These are phyloP conservation scores for Myotis brandtii DNA, from an alignment of 2,113 vertebrate species.

Conservation along the genomic window DNA sequence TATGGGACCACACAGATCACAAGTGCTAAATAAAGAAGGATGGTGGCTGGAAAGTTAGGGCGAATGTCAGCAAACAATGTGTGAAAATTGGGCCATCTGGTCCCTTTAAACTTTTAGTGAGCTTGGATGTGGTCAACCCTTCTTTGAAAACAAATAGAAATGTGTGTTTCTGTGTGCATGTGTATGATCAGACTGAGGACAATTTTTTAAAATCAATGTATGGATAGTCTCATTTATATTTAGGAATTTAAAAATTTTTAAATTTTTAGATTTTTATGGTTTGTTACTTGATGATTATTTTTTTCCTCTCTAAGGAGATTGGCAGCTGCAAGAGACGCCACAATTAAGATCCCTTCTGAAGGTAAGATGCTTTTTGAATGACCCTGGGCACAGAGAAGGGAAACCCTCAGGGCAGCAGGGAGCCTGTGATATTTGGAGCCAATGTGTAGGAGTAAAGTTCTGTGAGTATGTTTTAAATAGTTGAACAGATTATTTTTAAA, in stretches of 20 bases:
- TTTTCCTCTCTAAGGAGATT: background rate
- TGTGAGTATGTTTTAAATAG: background rate
- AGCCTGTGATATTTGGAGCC: background rate
- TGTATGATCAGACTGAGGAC: background rate
- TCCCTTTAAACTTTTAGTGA: background rate
- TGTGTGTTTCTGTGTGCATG: background rate
- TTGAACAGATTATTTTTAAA: background rate
- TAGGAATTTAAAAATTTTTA: background rate
- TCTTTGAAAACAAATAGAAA: background rate
- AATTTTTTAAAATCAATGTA: background rate
- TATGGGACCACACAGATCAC: background rate
- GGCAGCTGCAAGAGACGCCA: background rate
- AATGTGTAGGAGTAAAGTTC: background rate
- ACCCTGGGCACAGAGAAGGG: background rate
- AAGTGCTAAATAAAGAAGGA: background rate
- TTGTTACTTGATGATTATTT: background rate
- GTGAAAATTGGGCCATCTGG: background rate
- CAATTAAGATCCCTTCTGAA: background rate
- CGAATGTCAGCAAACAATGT: background rate
- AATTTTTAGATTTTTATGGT: background rate
- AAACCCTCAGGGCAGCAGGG: background rate
- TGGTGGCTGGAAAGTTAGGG: background rate
- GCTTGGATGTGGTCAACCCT: background rate
- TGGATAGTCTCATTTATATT: background rate
- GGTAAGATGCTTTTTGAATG: background rate